Base-by-base conservation (phyloP, 2,797 vertebrate genomes). In the Sandelia bainsii region DNA sequence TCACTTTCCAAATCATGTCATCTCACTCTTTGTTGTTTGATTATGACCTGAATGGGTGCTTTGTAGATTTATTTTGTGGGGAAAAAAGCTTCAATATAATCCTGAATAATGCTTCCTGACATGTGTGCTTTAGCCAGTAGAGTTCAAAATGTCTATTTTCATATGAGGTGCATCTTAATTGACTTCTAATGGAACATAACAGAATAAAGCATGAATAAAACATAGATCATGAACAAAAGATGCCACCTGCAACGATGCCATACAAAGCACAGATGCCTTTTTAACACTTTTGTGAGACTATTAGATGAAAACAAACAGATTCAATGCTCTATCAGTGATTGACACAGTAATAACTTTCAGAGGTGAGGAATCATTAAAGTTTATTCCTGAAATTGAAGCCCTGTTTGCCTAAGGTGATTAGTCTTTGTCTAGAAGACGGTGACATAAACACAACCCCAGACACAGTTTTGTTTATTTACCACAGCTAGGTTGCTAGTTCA, bases 371-470 rank as follows among this genome's bases (percentile, higher is more conserved):
- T 88, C 75, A 57, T 82, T 79, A 58, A 75, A 64, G 57, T 75
- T 77, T 62, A 79, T 67, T 79, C 54, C 37, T 66, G 44, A 68
- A 69, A 79, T 16, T 60, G 62, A 72, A 62, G 65, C 50, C 48
- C 34, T 69, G 72, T 81, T 87, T 88, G 45, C 54, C 60, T 48
- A 66, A 81, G 73, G 8, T 72, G 73, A 85, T 79, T 82, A 66
- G 61, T 63, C 56, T 72, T 70, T 80, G 75, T 72, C 57, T 77
- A 46, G 37, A 44, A 72, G 48, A 57, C 10, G 5, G n/a, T 14
- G 40, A 16, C n/a, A 66, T 60, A 56, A 82, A 81, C 62, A 59
- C 16, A 77, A 40, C 48, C 59, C 44, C n/a, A 5, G 77, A 62
- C 27, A 45, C 40, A 20, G 10, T 2, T 57, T 0, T 78, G 71